phyloP scores from a whole-genome alignment of 2,113 vertebrate genomes.

The Emydura subglobosa region DNA sequence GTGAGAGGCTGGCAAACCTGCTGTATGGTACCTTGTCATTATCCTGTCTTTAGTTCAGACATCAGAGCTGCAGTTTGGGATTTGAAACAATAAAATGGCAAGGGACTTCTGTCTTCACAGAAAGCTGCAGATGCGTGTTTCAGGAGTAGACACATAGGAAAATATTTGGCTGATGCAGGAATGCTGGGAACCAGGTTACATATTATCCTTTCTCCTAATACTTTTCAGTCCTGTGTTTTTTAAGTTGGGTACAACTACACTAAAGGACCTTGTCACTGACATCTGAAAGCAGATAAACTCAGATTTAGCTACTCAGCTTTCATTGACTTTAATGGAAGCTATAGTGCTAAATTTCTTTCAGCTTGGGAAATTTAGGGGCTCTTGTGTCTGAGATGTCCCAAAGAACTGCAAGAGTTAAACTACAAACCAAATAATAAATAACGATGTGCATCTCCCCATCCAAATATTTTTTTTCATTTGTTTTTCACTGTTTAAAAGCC shows the following conservation, averaged over 20 bases:
- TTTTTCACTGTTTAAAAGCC: neutral
- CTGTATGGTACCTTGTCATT: slow-evolving; percentile 34
- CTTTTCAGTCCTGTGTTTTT: neutral
- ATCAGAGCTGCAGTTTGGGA: slow-evolving; percentile 1
- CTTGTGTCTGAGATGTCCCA: neutral
- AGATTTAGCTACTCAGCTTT: neutral
- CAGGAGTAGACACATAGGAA: neutral
- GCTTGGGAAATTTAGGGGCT: neutral
- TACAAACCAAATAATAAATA: neutral
- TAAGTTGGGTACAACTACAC: neutral
- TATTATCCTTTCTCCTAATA: neutral
- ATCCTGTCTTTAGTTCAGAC: neutral
- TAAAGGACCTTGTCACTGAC: neutral
- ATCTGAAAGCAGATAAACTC: neutral
- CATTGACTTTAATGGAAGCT: neutral
- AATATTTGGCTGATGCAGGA: slow-evolving; percentile 1
- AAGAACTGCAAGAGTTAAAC: neutral
- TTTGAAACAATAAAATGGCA: slow-evolving; percentile 3
- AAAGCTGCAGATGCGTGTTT: slow-evolving; percentile 1
- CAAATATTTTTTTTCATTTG: neutral
- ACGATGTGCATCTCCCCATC: neutral
- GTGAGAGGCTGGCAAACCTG: neutral
- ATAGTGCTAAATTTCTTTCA: neutral
- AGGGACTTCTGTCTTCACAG: neutral
- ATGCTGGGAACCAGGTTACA: neutral